phyloP scores from a whole-genome alignment of 2,797 vertebrate genomes.

The Denticeps clupeoides region DNA sequence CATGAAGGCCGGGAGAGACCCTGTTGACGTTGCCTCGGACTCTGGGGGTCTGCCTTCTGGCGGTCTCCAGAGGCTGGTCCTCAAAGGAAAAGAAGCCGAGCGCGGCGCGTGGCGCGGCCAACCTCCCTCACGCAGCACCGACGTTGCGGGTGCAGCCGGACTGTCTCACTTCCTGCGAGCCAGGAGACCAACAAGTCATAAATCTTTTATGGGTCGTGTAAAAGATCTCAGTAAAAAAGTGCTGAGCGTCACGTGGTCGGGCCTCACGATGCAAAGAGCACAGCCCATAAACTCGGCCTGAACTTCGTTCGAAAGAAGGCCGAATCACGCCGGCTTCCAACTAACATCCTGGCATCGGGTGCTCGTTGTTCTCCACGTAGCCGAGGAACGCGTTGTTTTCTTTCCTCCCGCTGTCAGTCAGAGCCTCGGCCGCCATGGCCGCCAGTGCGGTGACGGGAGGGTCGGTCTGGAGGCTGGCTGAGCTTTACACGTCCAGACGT shows the following conservation, averaged over 20 bases:
- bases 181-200: too few relatives aligned
- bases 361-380: slow-evolving; percentile 26
- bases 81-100: too few relatives aligned
- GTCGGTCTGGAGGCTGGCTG: slow-evolving; percentile 28
- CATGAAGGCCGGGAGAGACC: too few relatives aligned
- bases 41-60: too few relatives aligned
- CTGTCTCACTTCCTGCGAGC: slow-evolving; percentile 37
- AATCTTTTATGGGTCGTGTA: too few relatives aligned
- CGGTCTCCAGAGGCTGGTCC: too few relatives aligned
- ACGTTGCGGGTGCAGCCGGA: slow-evolving; percentile 39
- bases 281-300: slow-evolving; percentile 32
- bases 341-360: slow-evolving; percentile 14
- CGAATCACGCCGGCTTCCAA: slow-evolving; percentile 14
- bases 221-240: too few relatives aligned
- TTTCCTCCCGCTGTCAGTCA: not conserved
- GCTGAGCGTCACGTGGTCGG: too few relatives aligned
- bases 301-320: slow-evolving; percentile 22
- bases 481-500: not conserved
- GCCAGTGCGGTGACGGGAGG: slow-evolving; percentile 13
- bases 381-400: slow-evolving; percentile 20
- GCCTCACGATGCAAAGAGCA: too few relatives aligned
- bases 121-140: slow-evolving; percentile 5
- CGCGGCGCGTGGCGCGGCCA: too few relatives aligned
- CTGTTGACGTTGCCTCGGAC: too few relatives aligned
- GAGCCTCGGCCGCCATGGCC: slow-evolving; percentile 19